These are phyloP conservation scores for Charadrius vociferus DNA, from an alignment of 2,113 vertebrate genomes.

Conservation along the genomic window DNA sequence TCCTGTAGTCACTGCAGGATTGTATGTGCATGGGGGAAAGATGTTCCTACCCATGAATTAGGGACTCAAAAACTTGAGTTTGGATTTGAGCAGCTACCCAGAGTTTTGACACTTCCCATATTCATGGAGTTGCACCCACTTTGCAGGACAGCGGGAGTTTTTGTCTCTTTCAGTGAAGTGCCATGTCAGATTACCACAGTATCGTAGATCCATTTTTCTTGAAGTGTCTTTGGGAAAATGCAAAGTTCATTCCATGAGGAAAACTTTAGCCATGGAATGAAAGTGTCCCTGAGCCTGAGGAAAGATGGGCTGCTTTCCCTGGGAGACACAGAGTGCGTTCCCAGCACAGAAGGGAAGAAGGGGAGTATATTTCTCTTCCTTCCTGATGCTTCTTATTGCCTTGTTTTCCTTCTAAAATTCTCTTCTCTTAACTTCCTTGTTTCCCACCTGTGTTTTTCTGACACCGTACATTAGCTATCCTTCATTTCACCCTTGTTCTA, in stretches of 20 bases:
- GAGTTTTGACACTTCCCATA: background rate
- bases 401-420: background rate
- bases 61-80: background rate
- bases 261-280: background rate
- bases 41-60: background rate
- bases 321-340: background rate
- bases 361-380: background rate
- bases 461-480: background rate
- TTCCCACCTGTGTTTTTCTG: background rate
- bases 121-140: background rate
- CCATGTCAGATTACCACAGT: background rate
- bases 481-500: background rate
- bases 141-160: background rate
- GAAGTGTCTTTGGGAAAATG: background rate
- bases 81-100: background rate
- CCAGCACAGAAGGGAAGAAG: background rate
- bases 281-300: background rate
- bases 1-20: background rate
- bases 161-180: background rate
- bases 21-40: rapidly evolving
- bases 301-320: background rate
- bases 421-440: background rate
- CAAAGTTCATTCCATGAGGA: background rate
- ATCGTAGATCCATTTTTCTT: background rate
- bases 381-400: background rate